Conservation (phyloP, 2,888 invertebrate genomes). For the Ormyrus nitidulus region DNA sequence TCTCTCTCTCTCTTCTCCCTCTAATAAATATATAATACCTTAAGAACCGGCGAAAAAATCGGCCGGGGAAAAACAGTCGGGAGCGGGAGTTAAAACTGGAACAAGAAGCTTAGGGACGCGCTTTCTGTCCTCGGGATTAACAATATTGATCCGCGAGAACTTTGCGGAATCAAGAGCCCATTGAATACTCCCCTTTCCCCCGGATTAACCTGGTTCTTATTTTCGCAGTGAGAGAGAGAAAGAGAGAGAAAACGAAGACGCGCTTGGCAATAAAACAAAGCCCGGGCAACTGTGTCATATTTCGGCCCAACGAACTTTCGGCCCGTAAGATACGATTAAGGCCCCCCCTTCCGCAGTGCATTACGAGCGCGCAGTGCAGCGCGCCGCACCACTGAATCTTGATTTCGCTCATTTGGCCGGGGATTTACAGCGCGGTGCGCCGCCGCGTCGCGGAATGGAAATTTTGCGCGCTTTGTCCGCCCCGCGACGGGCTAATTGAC, state of each 20-base stretch:
- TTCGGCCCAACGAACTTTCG: conserved; percentile 13
- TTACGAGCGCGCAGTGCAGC: no score
- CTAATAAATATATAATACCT: no score
- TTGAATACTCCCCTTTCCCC: conserved; percentile 15
- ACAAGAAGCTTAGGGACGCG: conserved; percentile 14
- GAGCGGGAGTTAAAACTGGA: not conserved
- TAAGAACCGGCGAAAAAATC: conserved; percentile 18
- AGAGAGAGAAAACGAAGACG: not conserved
- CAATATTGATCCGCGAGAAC: conserved; percentile 44
- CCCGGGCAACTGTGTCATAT: conserved; percentile 3
- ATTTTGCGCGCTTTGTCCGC: conserved; percentile 9
- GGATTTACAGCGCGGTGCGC: not conserved
- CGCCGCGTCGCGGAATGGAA: conserved; percentile 6
- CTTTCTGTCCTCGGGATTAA: conserved; percentile 35
- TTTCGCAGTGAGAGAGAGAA: not conserved
- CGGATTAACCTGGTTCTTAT: conserved; percentile 33
- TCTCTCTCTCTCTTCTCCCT: no score
- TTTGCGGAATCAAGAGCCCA: conserved; percentile 38
- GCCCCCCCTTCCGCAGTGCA: no score
- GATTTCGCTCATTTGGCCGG: conserved; percentile 26
- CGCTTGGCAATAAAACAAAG: not conserved
- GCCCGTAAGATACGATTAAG: conserved; percentile 28
- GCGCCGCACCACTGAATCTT: conserved; percentile 14
- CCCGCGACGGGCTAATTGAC: not conserved
- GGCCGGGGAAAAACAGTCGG: conserved; percentile 1